phyloP scores from a whole-genome alignment of 2,797 vertebrate genomes.

The Parotocinclus haroldoi region DNA sequence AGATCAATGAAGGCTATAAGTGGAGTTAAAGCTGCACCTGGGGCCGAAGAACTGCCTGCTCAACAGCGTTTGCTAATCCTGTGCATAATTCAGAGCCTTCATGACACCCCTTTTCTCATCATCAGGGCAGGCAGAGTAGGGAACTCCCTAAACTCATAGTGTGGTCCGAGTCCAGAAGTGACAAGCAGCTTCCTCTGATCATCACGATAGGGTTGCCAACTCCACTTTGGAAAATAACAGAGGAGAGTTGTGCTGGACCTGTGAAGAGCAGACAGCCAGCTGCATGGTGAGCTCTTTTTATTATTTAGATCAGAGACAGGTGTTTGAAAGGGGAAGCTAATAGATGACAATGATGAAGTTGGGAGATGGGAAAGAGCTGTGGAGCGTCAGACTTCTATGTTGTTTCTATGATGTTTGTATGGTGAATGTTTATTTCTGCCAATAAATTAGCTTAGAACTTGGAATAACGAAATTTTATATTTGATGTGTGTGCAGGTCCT shows the following conservation, averaged over 20 bases:
- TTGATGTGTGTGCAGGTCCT: too few species aligned
- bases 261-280: conserved; percentile 2
- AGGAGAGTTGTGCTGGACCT: conserved; percentile 3
- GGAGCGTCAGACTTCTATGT: not conserved
- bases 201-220: conserved; percentile 3
- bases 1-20: conserved; percentile 77
- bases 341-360: conserved; percentile 1
- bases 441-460: too few species aligned
- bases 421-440: too few species aligned
- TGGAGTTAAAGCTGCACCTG: conserved; percentile 73
- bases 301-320: conserved; percentile 5
- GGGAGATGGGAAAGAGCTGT: not conserved
- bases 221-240: conserved; percentile 12
- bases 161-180: conserved; percentile 47
- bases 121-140: conserved; percentile 46
- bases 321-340: conserved; percentile 14
- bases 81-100: conserved; percentile 63
- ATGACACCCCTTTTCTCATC: conserved; percentile 53
- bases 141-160: conserved; percentile 51
- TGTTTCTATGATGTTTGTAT: conserved; percentile 12
- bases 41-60: conserved; percentile 67
- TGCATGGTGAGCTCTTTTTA: conserved; percentile 29
- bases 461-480: too few species aligned
- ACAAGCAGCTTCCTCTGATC: conserved; percentile 17
- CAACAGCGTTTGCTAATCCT: conserved; percentile 54